Evolutionary conservation across 2,797 vertebrate genomes (phyloP).

Genomic region (Hafferia zeledoni): DNA sequence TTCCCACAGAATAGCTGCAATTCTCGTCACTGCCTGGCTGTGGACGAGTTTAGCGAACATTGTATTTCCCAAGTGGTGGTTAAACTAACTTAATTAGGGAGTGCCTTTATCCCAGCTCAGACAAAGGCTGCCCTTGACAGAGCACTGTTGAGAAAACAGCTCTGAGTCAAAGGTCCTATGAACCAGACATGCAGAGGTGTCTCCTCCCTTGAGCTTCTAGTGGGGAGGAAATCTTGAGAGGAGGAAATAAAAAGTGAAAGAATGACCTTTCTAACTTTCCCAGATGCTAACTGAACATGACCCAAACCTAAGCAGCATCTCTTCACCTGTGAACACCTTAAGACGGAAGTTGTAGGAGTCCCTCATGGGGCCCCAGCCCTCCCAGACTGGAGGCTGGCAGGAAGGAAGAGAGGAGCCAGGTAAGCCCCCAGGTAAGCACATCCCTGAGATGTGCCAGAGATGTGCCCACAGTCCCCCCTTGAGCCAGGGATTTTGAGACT

Average conservation of each 20-base stretch:
- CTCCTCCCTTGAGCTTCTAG: not conserved
- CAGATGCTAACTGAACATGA: not conserved
- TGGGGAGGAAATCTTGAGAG: not conserved
- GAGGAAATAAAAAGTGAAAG: not conserved
- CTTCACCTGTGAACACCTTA: not conserved
- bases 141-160: constrained; percentile 15
- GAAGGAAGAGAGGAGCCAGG: not conserved
- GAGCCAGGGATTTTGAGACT: not conserved
- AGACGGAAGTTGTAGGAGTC: not conserved
- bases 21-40: not conserved
- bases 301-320: not conserved
- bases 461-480: fast-evolving
- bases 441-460: fast-evolving
- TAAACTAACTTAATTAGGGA: constrained; percentile 59
- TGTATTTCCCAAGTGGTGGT: constrained; percentile 45
- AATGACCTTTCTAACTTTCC: not conserved
- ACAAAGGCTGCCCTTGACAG: constrained; percentile 32
- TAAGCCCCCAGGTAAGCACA: not conserved
- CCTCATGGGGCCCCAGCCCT: not conserved
- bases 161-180: not conserved
- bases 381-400: not conserved
- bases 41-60: constrained; percentile 38
- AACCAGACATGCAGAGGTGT: not conserved
- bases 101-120: constrained; percentile 47
- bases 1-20: constrained; percentile 32